Evolutionary conservation across 2,888 invertebrate species (phyloP), one percentile per base, ranked within the genome.

Genomic region (Trimorus sp.): DNA sequence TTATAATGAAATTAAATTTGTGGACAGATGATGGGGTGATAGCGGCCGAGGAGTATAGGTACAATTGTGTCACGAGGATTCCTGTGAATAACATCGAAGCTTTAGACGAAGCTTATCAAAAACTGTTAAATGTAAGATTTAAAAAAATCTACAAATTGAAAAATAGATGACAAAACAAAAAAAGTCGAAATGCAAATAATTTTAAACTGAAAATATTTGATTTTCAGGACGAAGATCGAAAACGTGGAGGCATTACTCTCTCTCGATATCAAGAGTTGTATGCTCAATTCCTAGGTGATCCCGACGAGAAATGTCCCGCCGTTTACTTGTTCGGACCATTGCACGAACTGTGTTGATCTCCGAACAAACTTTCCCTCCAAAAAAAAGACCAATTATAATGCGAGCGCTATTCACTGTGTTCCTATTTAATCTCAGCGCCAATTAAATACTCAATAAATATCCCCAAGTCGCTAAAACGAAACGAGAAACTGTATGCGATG

Each of bases 221-320:
- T 74, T 75, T 73, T 40, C 92, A 97, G 96, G 96, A 97, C 86
- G 96, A 96, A 82, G 97, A 97, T 92, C 93, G 96, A 89, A 94
- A 95, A 92, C 94, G 94, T 88, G 97, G 97, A 37, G 97, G 97
- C 5, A 92, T 97, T 59, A 96, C 95, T 2, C 90, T 96, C 78
- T 94, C 95, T 6, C 94, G 97, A 89, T 97, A 97, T 90, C 96
- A 97, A 90, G 97, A 97, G 90, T 93, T 97, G 3, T 97, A 97
- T 90, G 96, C 96, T 0, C 95, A 96, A 91, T 97, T 96, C 92
- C 93, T 97, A 80, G 96, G 97, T 36, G 96, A 96, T 91, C 94
- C 94, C 48, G 94, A 94, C 85, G 96, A 96, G 75, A 94, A 94
- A 86, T 95, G 94, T 88, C 93, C 94, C 79, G 96, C 96, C 49